These are phyloP conservation scores for Sialia sialis DNA, from an alignment of 2,113 vertebrate species.

Conservation along the genomic window DNA sequence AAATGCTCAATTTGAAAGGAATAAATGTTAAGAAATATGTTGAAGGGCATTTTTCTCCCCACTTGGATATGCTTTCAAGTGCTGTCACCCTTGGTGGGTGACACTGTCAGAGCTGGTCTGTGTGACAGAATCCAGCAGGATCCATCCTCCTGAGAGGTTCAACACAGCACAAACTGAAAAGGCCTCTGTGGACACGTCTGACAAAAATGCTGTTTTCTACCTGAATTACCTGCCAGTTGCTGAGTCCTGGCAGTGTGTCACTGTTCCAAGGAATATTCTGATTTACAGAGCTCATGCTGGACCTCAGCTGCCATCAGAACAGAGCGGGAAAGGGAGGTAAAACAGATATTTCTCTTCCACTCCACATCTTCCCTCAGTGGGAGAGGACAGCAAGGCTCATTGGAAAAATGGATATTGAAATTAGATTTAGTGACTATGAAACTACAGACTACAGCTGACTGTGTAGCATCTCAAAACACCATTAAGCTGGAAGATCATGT, in stretches of 20 bases:
- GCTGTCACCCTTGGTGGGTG: not conserved
- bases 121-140: not conserved
- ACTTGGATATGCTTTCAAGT: not conserved
- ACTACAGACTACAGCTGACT: not conserved
- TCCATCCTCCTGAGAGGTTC: not conserved
- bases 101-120: not conserved
- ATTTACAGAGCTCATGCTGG: not conserved
- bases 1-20: not conserved
- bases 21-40: not conserved
- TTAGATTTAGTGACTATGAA: not conserved
- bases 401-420: not conserved
- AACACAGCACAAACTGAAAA: not conserved
- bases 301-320: not conserved
- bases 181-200: not conserved
- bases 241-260: not conserved
- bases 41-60: not conserved
- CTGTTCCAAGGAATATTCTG: not conserved
- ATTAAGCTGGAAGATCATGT: not conserved
- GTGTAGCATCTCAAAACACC: not conserved
- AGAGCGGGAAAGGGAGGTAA: not conserved
- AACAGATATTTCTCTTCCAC: not conserved
- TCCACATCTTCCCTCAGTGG: not conserved
- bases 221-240: not conserved
- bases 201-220: conserved; percentile 39
- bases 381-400: not conserved